phyloP scores from a whole-genome alignment of 2,113 vertebrate species.

The Bufo bufo region DNA sequence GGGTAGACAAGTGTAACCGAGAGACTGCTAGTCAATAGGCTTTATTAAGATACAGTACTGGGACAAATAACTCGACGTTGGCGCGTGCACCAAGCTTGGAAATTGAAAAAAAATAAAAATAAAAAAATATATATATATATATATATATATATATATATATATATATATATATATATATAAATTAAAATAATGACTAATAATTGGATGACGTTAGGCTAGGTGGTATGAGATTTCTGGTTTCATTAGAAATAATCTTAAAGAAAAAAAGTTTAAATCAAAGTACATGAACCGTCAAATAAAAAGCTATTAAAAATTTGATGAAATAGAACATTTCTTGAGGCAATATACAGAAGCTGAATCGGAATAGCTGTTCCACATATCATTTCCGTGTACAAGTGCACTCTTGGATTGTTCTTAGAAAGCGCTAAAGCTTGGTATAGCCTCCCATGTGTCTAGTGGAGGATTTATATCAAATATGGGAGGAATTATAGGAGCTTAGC shows the following conservation, averaged over 20 bases:
- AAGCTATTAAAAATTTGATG: background rate
- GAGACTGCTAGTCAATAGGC: conserved; percentile 51
- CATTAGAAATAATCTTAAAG: background rate
- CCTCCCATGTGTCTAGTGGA: background rate
- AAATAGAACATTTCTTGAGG: background rate
- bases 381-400: conserved; percentile 9
- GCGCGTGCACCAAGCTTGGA: background rate
- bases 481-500: conserved; percentile 46
- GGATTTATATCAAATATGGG: conserved; percentile 21
- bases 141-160: too few relatives aligned
- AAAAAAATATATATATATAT: background rate
- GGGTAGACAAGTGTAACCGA: conserved; percentile 49
- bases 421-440: conserved; percentile 27
- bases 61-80: conserved; percentile 24
- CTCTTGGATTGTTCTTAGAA: conserved; percentile 10
- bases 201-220: background rate
- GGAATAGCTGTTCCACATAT: background rate
- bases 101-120: background rate
- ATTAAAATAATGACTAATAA: too few relatives aligned
- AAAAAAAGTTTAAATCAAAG: background rate
- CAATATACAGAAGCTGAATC: background rate
- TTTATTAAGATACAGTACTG: conserved; percentile 24
- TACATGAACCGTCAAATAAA: background rate
- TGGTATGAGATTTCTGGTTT: background rate
- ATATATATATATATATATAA: too few relatives aligned